Percentiles rank a stretch among this genome's conserved stretches.
These are phyloP conservation scores for Myrmecophaga tridactyla DNA, from an alignment of 2,113 vertebrate species.

Conservation along the genomic window DNA sequence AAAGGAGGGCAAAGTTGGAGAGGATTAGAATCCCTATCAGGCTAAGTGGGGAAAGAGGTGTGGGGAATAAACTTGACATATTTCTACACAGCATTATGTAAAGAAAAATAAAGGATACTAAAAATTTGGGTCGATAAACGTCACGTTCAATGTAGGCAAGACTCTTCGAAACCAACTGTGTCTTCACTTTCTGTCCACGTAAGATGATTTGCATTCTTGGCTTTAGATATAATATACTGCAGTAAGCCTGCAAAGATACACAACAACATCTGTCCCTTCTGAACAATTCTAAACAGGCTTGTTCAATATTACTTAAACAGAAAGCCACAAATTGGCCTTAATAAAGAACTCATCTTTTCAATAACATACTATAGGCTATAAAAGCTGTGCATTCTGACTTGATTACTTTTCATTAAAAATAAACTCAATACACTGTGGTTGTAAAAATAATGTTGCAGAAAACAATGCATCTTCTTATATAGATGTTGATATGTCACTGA, in stretches of 20 bases:
- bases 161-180: constrained; percentile 94
- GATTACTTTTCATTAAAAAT: constrained; percentile 24
- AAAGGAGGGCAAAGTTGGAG: background rate
- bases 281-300: background rate
- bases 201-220: constrained; percentile 96
- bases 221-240: constrained; percentile 97
- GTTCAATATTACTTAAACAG: background rate
- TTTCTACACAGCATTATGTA: background rate
- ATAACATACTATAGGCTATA: background rate
- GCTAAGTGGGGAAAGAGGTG: background rate
- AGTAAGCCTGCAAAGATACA: constrained; percentile 90
- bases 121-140: constrained; percentile 90
- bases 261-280: background rate
- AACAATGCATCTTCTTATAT: background rate
- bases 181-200: constrained; percentile 93
- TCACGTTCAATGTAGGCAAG: constrained; percentile 90
- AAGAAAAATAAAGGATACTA: constrained; percentile 89
- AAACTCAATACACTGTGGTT: background rate
- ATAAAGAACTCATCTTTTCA: background rate
- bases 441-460: background rate
- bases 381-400: background rate
- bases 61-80: background rate
- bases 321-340: background rate
- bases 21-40: background rate
- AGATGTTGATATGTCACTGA: background rate